Evolutionary conservation across 1,140 invertebrate species (phyloP).

Genomic region (Lasaia peninsularis): DNA sequence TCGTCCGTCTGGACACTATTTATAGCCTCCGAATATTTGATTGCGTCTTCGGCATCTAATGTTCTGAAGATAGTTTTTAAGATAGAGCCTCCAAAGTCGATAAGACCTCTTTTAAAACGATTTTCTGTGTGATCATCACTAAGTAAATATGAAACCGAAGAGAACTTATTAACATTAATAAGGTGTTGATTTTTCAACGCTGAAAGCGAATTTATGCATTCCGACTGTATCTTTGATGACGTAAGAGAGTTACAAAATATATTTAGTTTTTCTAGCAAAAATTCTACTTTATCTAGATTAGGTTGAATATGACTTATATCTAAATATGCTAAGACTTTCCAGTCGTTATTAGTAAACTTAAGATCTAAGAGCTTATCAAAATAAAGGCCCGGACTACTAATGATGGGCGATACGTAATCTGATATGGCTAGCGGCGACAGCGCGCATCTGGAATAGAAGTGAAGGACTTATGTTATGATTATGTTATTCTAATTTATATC

Average conservation of each 20-base stretch:
- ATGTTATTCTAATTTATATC: neutral
- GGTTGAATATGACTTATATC: conserved; percentile 13
- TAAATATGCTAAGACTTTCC: neutral
- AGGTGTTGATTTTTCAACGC: conserved; percentile 13
- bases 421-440: neutral
- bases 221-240: conserved; percentile 8
- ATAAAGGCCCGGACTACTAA: neutral
- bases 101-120: conserved; percentile 19
- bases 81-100: conserved; percentile 22
- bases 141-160: conserved; percentile 20
- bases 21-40: conserved; percentile 23
- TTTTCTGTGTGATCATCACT: neutral
- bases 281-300: conserved; percentile 10
- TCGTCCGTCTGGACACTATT: conserved; percentile 24
- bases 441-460: neutral
- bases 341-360: neutral
- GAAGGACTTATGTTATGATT: neutral
- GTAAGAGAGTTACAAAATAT: conserved; percentile 13
- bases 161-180: conserved; percentile 20
- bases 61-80: conserved; percentile 25
- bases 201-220: conserved; percentile 4
- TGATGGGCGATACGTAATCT: neutral
- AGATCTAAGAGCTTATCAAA: neutral
- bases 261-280: conserved; percentile 8
- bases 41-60: conserved; percentile 24